These are phyloP conservation scores for Phylloscopus whistleri DNA, from an alignment of 2,113 vertebrate species.

Conservation along the genomic window DNA sequence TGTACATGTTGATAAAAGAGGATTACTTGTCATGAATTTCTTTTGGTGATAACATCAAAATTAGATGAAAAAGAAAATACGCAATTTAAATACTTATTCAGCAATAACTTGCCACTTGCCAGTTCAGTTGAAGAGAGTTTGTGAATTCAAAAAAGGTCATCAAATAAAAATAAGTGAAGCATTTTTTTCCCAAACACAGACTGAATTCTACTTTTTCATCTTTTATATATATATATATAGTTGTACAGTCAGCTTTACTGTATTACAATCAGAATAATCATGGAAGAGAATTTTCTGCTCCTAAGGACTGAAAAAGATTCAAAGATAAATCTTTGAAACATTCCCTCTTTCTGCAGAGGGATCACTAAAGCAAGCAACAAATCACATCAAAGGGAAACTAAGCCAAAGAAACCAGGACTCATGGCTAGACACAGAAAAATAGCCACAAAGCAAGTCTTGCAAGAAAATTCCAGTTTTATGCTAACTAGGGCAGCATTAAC, in stretches of 20 bases:
- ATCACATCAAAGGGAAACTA: background rate
- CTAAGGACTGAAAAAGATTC: background rate
- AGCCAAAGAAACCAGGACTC: background rate
- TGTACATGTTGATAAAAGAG: background rate
- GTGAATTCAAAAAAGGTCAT: background rate
- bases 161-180: background rate
- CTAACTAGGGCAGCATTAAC: constrained; percentile 3
- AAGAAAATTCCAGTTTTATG: constrained; percentile 13
- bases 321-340: background rate
- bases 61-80: background rate
- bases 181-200: background rate
- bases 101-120: background rate
- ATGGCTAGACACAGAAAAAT: background rate
- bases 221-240: background rate
- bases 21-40: background rate
- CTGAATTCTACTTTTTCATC: background rate
- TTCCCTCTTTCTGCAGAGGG: background rate
- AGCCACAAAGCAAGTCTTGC: background rate
- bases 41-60: background rate
- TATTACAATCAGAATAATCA: background rate
- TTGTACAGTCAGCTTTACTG: background rate
- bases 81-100: background rate
- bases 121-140: background rate
- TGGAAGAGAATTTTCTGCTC: background rate
- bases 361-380: background rate